A percentile compares a stretch with the other conserved stretches of the same genome.
Evolutionary conservation across 2,888 invertebrate genomes (phyloP).

Genomic region (Hypercompe scribonia): DNA sequence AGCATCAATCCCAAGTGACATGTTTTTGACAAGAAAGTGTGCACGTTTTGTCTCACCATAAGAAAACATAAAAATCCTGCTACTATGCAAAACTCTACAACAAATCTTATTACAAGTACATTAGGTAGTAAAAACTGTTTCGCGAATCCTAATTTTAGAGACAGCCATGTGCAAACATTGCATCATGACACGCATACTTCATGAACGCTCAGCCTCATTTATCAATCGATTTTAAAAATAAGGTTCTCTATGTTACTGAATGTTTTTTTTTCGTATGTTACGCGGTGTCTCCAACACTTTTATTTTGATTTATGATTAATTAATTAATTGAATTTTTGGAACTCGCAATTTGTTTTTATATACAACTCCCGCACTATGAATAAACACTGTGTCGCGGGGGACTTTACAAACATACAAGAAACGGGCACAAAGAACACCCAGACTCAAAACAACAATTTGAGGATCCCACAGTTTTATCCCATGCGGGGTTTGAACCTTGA

Average conservation of each 20-base stretch:
- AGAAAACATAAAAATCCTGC: background rate
- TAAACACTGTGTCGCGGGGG: too few species aligned
- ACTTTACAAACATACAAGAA: too few species aligned
- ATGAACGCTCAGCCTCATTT: background rate
- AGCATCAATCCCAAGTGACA: too few species aligned
- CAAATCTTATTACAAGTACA: background rate
- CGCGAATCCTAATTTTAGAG: conserved; percentile 10
- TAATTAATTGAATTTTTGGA: too few species aligned
- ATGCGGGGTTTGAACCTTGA: too few species aligned
- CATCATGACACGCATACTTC: conserved; percentile 9
- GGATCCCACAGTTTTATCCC: too few species aligned
- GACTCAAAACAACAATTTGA: too few species aligned
- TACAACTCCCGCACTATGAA: too few species aligned
- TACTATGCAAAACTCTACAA: background rate
- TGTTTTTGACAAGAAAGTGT: too few species aligned
- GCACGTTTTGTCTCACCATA: background rate
- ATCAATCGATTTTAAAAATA: background rate
- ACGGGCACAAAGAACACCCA: too few species aligned
- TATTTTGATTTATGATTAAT: background rate
- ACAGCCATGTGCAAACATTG: conserved; percentile 4
- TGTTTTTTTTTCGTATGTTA: background rate
- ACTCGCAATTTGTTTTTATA: too few species aligned
- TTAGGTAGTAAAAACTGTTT: background rate
- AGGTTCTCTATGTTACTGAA: background rate
- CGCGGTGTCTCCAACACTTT: background rate